These are phyloP conservation scores for Pinctada fucata DNA, from an alignment of 2,888 invertebrate species.

Conservation along the genomic window DNA sequence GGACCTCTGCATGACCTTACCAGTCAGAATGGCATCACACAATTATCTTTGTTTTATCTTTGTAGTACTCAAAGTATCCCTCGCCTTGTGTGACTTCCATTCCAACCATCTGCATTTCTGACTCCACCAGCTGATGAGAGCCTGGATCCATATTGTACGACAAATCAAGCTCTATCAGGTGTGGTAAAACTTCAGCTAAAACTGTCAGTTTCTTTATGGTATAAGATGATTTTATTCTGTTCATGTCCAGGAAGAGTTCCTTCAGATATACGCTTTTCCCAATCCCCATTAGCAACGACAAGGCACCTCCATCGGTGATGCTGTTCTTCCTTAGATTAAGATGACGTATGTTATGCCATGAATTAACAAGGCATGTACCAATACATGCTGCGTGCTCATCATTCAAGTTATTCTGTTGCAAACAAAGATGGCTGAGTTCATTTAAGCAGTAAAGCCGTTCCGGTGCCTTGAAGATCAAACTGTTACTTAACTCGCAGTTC, in stretches of 20 bases:
- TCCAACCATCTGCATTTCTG: not conserved
- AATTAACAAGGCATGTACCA: not conserved
- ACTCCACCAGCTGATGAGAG: not conserved
- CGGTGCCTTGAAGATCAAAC: not conserved
- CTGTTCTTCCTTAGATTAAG: constrained; percentile 6
- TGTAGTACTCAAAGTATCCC: not conserved
- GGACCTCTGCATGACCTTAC: too few relatives aligned
- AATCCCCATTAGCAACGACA: not conserved
- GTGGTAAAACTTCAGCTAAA: not conserved
- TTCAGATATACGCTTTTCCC: not conserved
- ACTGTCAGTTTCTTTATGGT: not conserved
- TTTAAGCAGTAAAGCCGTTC: not conserved
- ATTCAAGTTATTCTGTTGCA: constrained; percentile 12
- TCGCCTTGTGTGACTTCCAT: not conserved
- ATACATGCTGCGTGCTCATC: not conserved
- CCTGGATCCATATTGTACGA: constrained; percentile 1
- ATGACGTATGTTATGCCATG: not conserved
- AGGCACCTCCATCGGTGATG: constrained; percentile 2
- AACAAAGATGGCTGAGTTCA: constrained; percentile 5
- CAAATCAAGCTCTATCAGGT: constrained; percentile 9
- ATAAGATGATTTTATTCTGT: not conserved
- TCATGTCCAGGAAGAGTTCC: constrained; percentile 4
- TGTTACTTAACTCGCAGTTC: constrained; percentile 7
- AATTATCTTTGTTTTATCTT: not conserved
- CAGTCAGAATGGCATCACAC: not conserved